phyloP scores from a whole-genome alignment of 2,797 vertebrate species.

The Semaprochilodus insignis region DNA sequence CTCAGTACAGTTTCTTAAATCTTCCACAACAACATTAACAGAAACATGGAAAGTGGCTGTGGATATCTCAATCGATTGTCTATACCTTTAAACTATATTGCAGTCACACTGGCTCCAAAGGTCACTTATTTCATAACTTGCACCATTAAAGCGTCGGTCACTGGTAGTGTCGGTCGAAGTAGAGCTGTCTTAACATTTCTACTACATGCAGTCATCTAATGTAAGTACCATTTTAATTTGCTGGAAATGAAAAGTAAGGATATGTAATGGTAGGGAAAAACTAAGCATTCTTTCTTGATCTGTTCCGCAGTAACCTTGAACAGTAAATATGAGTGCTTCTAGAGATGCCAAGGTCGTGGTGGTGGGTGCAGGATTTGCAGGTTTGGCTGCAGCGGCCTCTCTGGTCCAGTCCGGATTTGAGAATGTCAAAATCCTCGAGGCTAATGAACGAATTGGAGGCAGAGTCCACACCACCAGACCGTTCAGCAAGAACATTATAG shows the following conservation, averaged over 20 bases:
- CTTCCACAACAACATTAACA: not conserved
- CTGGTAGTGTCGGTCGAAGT: not conserved
- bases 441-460: conserved; percentile 65
- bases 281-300: not conserved
- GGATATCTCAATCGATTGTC: not conserved
- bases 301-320: not conserved
- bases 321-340: conserved; percentile 19
- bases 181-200: not conserved
- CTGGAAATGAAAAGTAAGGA: not conserved
- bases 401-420: conserved; percentile 62
- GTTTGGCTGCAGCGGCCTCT: conserved; percentile 64
- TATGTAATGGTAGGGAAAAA: not conserved
- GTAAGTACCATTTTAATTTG: conserved; percentile 16
- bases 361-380: conserved; percentile 70
- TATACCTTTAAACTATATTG: not conserved
- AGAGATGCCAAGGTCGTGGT: conserved; percentile 61
- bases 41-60: too few relatives aligned
- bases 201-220: not conserved
- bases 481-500: conserved; percentile 64
- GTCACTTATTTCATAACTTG: not conserved
- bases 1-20: not conserved
- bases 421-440: conserved; percentile 65
- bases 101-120: conserved; percentile 17
- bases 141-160: not conserved
- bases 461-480: conserved; percentile 65